A percentile compares a stretch with the other conserved stretches of the same genome.
Evolutionary conservation across 2,797 vertebrate species (phyloP).

Genomic region (Xiphorhynchus erythropygius): DNA sequence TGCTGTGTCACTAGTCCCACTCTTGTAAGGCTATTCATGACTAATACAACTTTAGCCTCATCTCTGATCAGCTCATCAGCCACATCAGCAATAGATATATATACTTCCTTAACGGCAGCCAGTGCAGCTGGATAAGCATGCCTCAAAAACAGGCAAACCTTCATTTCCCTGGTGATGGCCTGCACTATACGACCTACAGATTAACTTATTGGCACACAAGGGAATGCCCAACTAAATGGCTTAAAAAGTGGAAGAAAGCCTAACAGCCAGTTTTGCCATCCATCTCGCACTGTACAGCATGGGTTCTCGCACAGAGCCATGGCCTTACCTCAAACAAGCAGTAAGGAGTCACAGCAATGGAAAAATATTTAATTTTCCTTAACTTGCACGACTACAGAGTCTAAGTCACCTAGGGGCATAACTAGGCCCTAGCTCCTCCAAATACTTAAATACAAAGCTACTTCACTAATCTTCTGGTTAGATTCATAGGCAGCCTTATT

Average conservation of each 20-base stretch:
- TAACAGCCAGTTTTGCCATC: background rate
- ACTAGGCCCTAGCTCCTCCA: background rate
- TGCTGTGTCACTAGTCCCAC: no score
- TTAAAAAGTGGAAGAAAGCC: background rate
- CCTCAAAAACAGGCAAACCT: background rate
- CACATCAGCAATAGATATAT: background rate
- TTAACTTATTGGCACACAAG: background rate
- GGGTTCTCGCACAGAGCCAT: rapidly evolving
- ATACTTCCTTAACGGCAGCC: background rate
- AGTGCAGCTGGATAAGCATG: background rate
- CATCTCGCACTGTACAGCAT: background rate
- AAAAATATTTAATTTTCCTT: background rate
- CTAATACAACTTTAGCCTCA: background rate
- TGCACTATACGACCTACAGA: background rate
- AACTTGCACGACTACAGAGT: background rate
- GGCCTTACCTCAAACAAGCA: background rate
- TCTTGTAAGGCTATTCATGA: background rate
- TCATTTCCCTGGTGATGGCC: background rate
- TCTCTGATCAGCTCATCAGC: background rate
- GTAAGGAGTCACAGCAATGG: background rate
- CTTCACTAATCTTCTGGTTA: background rate
- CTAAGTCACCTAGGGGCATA: background rate
- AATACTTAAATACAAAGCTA: background rate
- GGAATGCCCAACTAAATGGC: background rate
- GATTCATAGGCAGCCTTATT: background rate